Base-by-base conservation (phyloP, 2,888 invertebrate genomes). In the Sabatieria punctata region DNA sequence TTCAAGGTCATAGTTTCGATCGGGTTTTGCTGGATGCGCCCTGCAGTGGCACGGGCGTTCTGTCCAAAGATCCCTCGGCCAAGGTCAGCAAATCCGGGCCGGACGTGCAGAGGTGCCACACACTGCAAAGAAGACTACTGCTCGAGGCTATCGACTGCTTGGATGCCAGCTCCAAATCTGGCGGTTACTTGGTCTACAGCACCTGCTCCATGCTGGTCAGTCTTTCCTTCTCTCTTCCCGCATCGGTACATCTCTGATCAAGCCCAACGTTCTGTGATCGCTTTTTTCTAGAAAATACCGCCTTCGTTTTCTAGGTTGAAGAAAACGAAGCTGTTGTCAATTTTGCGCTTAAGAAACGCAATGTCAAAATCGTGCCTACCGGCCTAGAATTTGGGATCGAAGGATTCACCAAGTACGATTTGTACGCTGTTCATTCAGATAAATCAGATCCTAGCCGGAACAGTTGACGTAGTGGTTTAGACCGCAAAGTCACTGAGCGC, bases 271-370 rank as follows among this genome's bases (percentile, higher is more conserved):
- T 22, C n/a, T 39, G 8, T 39, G 8, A 21, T 11, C 8, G 39
- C 22, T 8, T 39, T 39, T 22, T 39, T 39, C 11, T 39, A 22
- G 39, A 13, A n/a, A n/a, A 42, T 23, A 11, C 23, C 13, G 8
- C 8, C 22, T 25, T 25, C 8, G 13, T 11, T 25, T 41, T 63
- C n/a, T 53, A 76, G 75, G 85, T 91, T 0, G 97, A 99, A 68
- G 99, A 99, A 71, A 97, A 99, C 70, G 97, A 97, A 68, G 83
- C 82, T 75, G 88, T 99, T 0, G 77, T 99, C 27, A 85, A 97
- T 68, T 95, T 85, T 69, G 93, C 85, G 1, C 69, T 99, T 37
- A 85, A 80, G 63, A 85, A 86, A 63, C 75, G 97, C 45, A 68
- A 73, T 56, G 91, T 97, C 0, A 89, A 91, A 68, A 68, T 99